These are phyloP conservation scores for Pogonus chalceus DNA, from an alignment of 1,140 invertebrate species.

Conservation along the genomic window DNA sequence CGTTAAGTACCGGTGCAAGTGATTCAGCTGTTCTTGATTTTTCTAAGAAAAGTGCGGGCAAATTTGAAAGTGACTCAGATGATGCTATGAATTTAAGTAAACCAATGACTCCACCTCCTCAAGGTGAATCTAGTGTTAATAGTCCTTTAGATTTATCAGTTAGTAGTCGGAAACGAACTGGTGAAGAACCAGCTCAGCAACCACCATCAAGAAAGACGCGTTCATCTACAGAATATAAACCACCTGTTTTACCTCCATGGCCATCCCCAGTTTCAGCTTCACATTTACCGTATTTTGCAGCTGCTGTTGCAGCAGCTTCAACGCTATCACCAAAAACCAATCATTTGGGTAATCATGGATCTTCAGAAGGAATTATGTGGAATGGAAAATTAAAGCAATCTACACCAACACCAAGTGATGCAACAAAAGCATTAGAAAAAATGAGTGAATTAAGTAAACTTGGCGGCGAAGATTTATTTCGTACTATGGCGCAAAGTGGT, in stretches of 20 bases:
- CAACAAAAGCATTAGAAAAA: conserved; percentile 78
- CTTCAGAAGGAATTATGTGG: conserved; percentile 51
- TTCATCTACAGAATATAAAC: conserved; percentile 49
- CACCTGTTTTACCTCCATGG: conserved; percentile 59
- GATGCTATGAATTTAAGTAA: conserved; percentile 60
- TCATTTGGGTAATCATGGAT: conserved; percentile 31
- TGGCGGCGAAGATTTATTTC: conserved; percentile 63
- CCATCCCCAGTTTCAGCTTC: conserved; percentile 63
- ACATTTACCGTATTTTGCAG: conserved; percentile 68
- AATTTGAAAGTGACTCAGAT: conserved; percentile 48
- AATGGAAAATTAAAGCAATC: conserved; percentile 69
- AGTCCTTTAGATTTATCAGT: conserved; percentile 72
- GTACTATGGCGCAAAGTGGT: conserved; percentile 44
- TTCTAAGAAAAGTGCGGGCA: conserved; percentile 47
- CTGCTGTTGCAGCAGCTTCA: conserved; percentile 60
- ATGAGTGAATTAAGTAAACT: conserved; percentile 83
- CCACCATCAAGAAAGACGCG: conserved; percentile 53
- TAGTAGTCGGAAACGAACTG: conserved; percentile 57
- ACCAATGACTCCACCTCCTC: conserved; percentile 38
- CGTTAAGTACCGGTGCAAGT: conserved; percentile 24
- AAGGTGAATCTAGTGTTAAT: conserved; percentile 49
- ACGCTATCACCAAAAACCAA: conserved; percentile 64
- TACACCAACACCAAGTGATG: conserved; percentile 57
- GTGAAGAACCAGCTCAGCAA: conserved; percentile 52
- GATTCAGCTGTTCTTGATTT: conserved; percentile 62